These are phyloP conservation scores for Neolamprologus ventralis DNA, from an alignment of 2,113 vertebrate species.

Conservation along the genomic window DNA sequence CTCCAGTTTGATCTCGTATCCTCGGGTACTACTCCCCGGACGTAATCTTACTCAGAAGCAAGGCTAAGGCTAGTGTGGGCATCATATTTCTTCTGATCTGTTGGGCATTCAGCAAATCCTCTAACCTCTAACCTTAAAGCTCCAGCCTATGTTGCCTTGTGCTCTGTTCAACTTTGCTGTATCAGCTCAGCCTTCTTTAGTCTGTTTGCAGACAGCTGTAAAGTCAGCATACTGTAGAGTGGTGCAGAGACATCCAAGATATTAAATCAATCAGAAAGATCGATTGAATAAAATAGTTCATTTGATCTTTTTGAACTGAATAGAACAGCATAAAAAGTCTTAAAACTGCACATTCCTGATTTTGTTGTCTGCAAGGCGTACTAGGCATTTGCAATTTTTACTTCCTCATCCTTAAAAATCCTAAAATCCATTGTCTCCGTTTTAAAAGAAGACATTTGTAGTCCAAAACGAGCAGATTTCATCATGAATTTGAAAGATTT, in stretches of 20 bases:
- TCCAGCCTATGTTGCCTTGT: neutral
- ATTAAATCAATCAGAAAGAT: neutral
- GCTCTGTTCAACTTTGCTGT: neutral
- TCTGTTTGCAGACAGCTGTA: neutral
- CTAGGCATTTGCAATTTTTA: neutral
- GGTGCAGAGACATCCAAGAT: neutral
- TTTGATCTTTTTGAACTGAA: neutral
- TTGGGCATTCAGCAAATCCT: neutral
- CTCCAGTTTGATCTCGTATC: neutral
- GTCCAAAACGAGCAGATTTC: neutral
- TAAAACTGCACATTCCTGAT: neutral
- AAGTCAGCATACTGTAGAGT: neutral
- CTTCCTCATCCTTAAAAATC: neutral
- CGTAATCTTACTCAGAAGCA: neutral
- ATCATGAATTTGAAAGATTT: neutral
- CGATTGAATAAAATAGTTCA: neutral
- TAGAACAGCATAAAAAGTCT: neutral
- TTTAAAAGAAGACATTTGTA: neutral
- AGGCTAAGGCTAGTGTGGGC: neutral
- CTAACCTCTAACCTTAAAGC: neutral
- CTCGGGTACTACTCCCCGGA: neutral
- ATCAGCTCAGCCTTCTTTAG: neutral
- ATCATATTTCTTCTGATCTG: neutral
- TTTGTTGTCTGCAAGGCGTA: accelerated
- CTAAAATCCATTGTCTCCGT: no score